These are phyloP conservation scores for Pinctada fucata DNA, from an alignment of 2,888 invertebrate species.

Conservation along the genomic window DNA sequence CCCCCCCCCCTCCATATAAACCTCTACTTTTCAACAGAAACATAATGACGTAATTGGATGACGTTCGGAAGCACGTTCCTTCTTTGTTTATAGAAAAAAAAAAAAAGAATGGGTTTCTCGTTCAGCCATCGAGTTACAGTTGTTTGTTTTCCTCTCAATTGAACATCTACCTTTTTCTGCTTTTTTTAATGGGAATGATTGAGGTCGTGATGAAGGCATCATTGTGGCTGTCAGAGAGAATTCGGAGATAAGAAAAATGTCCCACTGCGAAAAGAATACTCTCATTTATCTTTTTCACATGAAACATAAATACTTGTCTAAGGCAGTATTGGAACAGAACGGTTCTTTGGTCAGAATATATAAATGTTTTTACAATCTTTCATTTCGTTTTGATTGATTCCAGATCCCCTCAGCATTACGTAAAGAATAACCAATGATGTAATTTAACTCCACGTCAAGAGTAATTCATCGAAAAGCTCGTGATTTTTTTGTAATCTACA, in stretches of 20 bases:
- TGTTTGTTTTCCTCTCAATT: no score
- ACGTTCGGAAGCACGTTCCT: no score
- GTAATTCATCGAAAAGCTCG: slow-evolving; percentile 23
- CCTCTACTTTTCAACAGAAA: no score
- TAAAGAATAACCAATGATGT: slow-evolving; percentile 17
- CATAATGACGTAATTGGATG: no score
- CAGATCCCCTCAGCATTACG: neutral
- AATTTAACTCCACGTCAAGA: slow-evolving; percentile 14
- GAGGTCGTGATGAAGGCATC: no score
- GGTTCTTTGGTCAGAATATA: neutral
- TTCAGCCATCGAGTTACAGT: no score
- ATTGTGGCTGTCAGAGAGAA: neutral
- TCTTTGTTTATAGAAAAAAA: no score
- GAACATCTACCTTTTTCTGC: no score
- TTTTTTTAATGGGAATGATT: no score
- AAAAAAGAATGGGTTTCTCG: no score
- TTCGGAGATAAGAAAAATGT: neutral
- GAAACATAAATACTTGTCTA: neutral
- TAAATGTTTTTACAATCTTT: slow-evolving; percentile 8
- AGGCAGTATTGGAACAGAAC: neutral
- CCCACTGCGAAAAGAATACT: neutral
- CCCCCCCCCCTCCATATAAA: no score
- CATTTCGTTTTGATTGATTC: slow-evolving; percentile 6
- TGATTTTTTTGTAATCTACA: slow-evolving; percentile 26
- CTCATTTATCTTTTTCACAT: neutral